A percentile compares a stretch with the other conserved stretches of the same genome.
Evolutionary conservation across 2,113 vertebrate species (phyloP).

Genomic region (Oncorhynchus gorbuscha): DNA sequence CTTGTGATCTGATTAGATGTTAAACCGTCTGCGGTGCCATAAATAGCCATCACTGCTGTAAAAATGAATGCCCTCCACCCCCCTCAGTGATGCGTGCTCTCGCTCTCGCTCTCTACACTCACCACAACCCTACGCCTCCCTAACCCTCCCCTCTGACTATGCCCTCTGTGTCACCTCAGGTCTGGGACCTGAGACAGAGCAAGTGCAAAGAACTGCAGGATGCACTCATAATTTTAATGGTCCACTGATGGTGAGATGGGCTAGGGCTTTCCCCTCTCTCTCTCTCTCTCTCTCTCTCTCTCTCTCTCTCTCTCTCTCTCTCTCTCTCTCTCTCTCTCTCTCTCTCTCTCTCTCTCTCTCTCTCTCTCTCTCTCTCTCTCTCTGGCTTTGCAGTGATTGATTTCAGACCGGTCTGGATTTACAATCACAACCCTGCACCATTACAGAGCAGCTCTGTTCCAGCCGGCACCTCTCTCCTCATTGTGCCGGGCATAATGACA

Average conservation of each 20-base stretch:
- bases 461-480: neutral
- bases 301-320: neutral
- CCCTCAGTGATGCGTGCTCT: conserved; percentile 31
- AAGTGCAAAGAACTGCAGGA: neutral
- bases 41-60: neutral
- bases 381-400: conserved; percentile 44
- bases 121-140: neutral
- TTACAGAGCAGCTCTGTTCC: conserved; percentile 29
- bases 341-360: neutral
- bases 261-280: neutral
- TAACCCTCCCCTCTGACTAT: neutral
- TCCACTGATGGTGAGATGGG: conserved; percentile 20
- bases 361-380: neutral
- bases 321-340: neutral
- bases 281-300: neutral
- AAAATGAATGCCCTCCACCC: neutral
- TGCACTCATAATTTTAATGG: conserved; percentile 20
- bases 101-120: neutral
- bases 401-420: conserved; percentile 52
- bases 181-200: conserved; percentile 12
- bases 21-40: neutral
- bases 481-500: conserved; percentile 40
- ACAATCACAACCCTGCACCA: conserved; percentile 37
- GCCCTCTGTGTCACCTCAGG: neutral
- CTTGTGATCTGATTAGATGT: neutral